Conservation (phyloP, 2,888 invertebrate genomes). For the Spilosoma lubricipeda region DNA sequence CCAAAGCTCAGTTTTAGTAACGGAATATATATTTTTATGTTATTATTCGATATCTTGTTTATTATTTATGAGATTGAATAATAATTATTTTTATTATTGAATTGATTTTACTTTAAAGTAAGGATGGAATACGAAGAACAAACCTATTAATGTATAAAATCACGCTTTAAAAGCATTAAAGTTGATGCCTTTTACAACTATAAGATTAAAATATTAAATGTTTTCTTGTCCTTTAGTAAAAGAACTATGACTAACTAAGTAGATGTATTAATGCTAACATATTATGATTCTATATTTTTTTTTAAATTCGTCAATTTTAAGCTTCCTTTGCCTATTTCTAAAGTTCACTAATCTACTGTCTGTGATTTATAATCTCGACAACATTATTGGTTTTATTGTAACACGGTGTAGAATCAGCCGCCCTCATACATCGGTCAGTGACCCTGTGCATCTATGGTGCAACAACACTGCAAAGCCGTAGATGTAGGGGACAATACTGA, state of each 20-base stretch:
- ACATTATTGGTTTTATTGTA: slow-evolving; percentile 60
- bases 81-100: not conserved
- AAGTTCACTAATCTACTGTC: slow-evolving; percentile 17
- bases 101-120: too few species aligned
- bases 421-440: slow-evolving; percentile 58
- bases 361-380: slow-evolving; percentile 29
- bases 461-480: slow-evolving; percentile 41
- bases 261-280: too few species aligned
- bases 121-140: too few species aligned
- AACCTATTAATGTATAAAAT: too few species aligned
- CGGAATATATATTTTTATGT: not conserved
- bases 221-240: not conserved
- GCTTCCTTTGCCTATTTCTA: not conserved
- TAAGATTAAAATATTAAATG: not conserved
- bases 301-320: not conserved
- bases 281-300: too few species aligned
- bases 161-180: too few species aligned
- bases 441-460: slow-evolving; percentile 61
- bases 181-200: not conserved
- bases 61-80: not conserved
- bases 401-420: slow-evolving; percentile 47
- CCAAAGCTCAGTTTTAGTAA: not conserved
- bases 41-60: not conserved
- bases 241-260: too few species aligned
- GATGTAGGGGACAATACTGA: slow-evolving; percentile 54